Percentiles rank a stretch among this genome's conserved stretches.
Conservation (phyloP, 2,888 invertebrate species). For the Ectemnius continuus region DNA sequence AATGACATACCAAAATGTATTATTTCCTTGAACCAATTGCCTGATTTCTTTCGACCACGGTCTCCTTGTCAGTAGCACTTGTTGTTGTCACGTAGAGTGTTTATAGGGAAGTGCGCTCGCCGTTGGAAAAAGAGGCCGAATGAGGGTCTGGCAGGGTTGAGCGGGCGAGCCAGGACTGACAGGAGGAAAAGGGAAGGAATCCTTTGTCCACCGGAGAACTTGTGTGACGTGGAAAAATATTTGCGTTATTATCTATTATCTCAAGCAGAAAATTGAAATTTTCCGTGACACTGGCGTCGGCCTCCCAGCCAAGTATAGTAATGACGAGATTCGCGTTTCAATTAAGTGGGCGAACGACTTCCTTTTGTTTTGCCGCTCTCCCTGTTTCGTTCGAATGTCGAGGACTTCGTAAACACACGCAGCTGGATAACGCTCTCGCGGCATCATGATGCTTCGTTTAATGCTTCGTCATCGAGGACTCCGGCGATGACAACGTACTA, state of each 20-base stretch:
- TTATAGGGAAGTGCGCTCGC: slow-evolving; percentile 24
- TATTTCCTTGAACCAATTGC: too few relatives aligned
- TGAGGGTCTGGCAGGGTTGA: background rate
- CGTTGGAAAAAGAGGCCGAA: slow-evolving; percentile 30
- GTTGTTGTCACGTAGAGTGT: slow-evolving; percentile 14
- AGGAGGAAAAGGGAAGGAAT: slow-evolving; percentile 34
- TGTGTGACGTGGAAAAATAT: slow-evolving; percentile 60
- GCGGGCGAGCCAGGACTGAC: background rate
- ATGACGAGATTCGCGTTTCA: slow-evolving; percentile 46
- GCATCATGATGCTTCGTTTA: background rate
- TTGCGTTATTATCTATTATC: slow-evolving; percentile 63
- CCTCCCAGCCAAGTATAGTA: slow-evolving; percentile 42
- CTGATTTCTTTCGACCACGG: slow-evolving; percentile 9
- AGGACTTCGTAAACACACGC: background rate
- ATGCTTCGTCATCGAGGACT: background rate
- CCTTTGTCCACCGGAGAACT: slow-evolving; percentile 58
- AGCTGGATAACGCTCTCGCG: slow-evolving; percentile 1
- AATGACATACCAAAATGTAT: too few relatives aligned
- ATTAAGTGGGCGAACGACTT: slow-evolving; percentile 38
- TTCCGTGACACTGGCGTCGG: slow-evolving; percentile 47
- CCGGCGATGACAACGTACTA: too few relatives aligned
- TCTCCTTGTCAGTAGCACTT: slow-evolving; percentile 12
- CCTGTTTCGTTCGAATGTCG: slow-evolving; percentile 23
- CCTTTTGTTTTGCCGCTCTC: slow-evolving; percentile 1
- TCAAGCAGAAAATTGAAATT: slow-evolving; percentile 61